A percentile compares a stretch with the other conserved stretches of the same genome.
phyloP scores from a whole-genome alignment of 1,140 invertebrate genomes.

The Tetragnatha versicolor region DNA sequence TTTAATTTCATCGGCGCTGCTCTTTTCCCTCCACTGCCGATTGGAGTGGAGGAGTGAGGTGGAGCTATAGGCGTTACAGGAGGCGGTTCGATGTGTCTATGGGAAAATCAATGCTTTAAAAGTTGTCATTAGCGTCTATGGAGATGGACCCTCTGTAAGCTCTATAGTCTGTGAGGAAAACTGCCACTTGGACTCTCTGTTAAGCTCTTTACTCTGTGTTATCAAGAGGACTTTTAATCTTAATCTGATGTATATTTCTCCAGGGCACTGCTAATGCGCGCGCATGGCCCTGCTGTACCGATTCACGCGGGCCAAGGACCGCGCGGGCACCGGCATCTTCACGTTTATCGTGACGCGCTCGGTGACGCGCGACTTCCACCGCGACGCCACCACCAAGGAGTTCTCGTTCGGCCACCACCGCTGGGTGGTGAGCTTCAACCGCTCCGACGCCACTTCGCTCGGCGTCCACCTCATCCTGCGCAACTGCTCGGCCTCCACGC shows the following conservation, averaged over 20 bases:
- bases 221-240: not conserved
- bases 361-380: slow-evolving; percentile 79
- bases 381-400: slow-evolving; percentile 83
- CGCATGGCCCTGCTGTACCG: slow-evolving; percentile 83
- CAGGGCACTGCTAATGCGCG: not conserved
- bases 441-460: slow-evolving; percentile 76
- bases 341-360: slow-evolving; percentile 82
- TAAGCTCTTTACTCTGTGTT: not conserved
- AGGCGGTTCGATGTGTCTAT: no score
- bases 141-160: not conserved
- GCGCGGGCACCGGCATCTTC: slow-evolving; percentile 76
- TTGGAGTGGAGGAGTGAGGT: no score
- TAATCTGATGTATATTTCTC: not conserved
- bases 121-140: not conserved
- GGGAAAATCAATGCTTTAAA: no score
- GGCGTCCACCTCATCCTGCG: slow-evolving; percentile 84
- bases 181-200: not conserved
- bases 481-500: slow-evolving; percentile 59
- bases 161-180: not conserved
- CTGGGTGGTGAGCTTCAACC: slow-evolving; percentile 86
- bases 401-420: slow-evolving; percentile 84
- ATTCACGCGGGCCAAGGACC: slow-evolving; percentile 83
- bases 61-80: no score
- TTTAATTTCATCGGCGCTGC: no score
- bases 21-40: no score